Percentiles rank a stretch among this genome's conserved stretches.
These are phyloP conservation scores for Columba janthina DNA, from an alignment of 2,113 vertebrate species.

Conservation along the genomic window DNA sequence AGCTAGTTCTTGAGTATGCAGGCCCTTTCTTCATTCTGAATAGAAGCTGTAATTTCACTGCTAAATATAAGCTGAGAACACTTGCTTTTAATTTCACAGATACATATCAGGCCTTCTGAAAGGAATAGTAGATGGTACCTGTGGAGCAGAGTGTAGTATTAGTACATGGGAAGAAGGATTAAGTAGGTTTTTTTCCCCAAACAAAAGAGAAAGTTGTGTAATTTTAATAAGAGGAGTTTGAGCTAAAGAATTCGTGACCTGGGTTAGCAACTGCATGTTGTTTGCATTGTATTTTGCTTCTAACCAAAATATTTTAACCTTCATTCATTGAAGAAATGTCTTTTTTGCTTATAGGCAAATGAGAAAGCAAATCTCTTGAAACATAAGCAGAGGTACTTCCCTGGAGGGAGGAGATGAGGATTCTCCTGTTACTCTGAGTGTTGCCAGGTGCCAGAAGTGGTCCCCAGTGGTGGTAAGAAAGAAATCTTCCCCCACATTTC, in stretches of 20 bases:
- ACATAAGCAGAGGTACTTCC: conserved; percentile 40
- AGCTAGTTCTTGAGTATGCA: conserved; percentile 6
- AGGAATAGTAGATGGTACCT: neutral
- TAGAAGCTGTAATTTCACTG: conserved; percentile 10
- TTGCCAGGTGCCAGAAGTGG: conserved; percentile 53
- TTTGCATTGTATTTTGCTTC: conserved; percentile 34
- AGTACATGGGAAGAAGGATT: neutral
- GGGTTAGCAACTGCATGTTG: neutral
- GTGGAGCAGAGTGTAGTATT: neutral
- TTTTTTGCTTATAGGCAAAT: conserved; percentile 64
- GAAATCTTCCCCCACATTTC: neutral
- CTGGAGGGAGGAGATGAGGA: conserved; percentile 37
- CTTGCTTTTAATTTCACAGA: neutral
- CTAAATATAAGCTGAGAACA: neutral
- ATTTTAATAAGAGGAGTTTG: neutral
- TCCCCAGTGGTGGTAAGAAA: conserved; percentile 52
- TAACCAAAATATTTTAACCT: neutral
- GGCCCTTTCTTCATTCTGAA: neutral
- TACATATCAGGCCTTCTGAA: neutral
- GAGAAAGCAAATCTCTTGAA: conserved; percentile 56
- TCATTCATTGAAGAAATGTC: conserved; percentile 23
- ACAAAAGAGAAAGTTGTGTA: neutral
- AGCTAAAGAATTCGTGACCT: neutral
- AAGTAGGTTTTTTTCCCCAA: neutral
- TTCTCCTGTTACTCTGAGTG: conserved; percentile 50